phyloP scores from a whole-genome alignment of 2,113 vertebrate genomes.

The Scalopus aquaticus region DNA sequence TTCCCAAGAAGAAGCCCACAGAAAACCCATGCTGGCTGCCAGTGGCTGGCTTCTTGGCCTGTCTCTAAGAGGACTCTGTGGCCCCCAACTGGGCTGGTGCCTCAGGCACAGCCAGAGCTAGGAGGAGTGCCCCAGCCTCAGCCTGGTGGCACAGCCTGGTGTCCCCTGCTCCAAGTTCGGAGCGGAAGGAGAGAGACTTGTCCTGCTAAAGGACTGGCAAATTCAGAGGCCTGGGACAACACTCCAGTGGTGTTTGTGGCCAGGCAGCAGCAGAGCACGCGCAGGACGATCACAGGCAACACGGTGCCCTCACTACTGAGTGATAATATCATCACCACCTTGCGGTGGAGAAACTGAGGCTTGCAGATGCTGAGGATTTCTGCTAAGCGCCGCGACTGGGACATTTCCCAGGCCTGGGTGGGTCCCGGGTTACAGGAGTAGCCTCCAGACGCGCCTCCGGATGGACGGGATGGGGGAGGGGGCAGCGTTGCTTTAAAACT shows the following conservation, averaged over 20 bases:
- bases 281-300: no score
- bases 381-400: neutral
- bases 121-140: neutral
- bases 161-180: neutral
- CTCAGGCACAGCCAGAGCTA: neutral
- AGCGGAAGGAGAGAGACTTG: neutral
- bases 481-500: conserved; percentile 69
- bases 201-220: neutral
- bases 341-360: neutral
- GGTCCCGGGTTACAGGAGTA: no score
- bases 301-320: neutral
- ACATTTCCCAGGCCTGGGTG: neutral
- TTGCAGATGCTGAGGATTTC: neutral
- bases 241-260: neutral
- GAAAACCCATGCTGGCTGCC: neutral
- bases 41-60: neutral
- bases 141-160: neutral
- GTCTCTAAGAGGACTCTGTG: neutral
- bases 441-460: neutral
- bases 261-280: no score
- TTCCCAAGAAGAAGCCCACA: neutral
- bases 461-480: conserved; percentile 13
- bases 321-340: neutral
- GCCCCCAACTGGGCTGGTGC: no score
- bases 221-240: neutral